Conservation (phyloP, 1,140 invertebrate species). For the Pteromalus puparum region DNA sequence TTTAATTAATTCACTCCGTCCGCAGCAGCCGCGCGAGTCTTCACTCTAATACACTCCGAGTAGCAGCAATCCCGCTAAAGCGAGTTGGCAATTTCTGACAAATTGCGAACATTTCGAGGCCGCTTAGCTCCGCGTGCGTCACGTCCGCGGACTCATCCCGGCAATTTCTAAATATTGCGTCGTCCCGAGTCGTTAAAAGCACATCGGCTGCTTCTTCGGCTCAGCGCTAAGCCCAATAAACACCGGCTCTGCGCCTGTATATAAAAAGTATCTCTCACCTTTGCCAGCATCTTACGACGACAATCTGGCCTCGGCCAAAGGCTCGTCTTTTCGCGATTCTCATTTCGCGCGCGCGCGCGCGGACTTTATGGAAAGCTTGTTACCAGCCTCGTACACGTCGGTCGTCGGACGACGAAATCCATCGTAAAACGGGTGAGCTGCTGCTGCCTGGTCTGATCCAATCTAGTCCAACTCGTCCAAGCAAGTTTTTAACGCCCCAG, state of each 20-base stretch:
- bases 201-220: not conserved
- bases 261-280: not conserved
- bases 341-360: not conserved
- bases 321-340: not conserved
- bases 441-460: not conserved
- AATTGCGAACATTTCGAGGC: not conserved
- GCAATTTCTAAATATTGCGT: not conserved
- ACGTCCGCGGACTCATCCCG: no score
- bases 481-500: conserved; percentile 13
- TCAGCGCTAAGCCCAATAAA: not conserved
- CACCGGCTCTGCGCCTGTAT: not conserved
- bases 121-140: not conserved
- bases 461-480: conserved; percentile 17
- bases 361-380: conserved; percentile 10
- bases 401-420: not conserved
- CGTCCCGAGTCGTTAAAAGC: not conserved
- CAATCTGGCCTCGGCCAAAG: not conserved
- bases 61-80: not conserved
- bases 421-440: conserved; percentile 1
- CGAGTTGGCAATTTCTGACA: not conserved
- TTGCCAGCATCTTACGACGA: not conserved
- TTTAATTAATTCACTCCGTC: no score
- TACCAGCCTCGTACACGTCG: not conserved
- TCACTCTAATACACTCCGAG: no score
- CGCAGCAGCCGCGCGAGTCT: no score